phyloP scores from a whole-genome alignment of 2,888 invertebrate genomes.

The Andrena flavipes region DNA sequence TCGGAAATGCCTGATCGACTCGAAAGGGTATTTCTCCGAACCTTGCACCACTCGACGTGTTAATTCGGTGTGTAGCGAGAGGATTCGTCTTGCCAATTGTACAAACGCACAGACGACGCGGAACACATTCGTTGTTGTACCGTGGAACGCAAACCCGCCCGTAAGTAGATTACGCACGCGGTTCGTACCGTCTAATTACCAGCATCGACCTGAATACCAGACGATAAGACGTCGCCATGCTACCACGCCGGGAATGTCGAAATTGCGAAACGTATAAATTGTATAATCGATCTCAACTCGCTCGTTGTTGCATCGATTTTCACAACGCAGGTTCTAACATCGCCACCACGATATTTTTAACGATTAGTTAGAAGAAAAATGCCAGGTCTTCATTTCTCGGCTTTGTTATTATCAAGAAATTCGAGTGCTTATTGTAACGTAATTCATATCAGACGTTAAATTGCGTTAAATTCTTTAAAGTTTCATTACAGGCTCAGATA shows the following conservation, averaged over 20 bases:
- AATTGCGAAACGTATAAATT: slow-evolving; percentile 17
- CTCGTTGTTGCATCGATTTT: not conserved
- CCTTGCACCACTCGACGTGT: too few species aligned
- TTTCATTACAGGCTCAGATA: too few species aligned
- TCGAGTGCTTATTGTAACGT: too few species aligned
- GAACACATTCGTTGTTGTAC: not conserved
- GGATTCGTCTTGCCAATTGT: too few species aligned
- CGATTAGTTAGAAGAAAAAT: not conserved
- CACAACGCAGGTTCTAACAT: not conserved
- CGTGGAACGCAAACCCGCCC: slow-evolving; percentile 27
- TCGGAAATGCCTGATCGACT: too few species aligned
- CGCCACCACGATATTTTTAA: not conserved
- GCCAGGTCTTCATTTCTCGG: too few species aligned
- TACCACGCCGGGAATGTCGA: slow-evolving; percentile 30
- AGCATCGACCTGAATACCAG: slow-evolving; percentile 67
- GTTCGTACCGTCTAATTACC: slow-evolving; percentile 67
- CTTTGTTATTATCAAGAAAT: too few species aligned
- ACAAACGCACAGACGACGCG: not conserved
- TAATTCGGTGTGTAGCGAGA: too few species aligned
- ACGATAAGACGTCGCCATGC: slow-evolving; percentile 54
- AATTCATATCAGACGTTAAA: too few species aligned
- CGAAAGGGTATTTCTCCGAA: too few species aligned
- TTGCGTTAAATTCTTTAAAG: too few species aligned
- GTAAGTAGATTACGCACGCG: slow-evolving; percentile 69
- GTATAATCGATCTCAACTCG: slow-evolving; percentile 17